Base-by-base conservation (phyloP, 2,113 vertebrate species). In the Saguinus midas region DNA sequence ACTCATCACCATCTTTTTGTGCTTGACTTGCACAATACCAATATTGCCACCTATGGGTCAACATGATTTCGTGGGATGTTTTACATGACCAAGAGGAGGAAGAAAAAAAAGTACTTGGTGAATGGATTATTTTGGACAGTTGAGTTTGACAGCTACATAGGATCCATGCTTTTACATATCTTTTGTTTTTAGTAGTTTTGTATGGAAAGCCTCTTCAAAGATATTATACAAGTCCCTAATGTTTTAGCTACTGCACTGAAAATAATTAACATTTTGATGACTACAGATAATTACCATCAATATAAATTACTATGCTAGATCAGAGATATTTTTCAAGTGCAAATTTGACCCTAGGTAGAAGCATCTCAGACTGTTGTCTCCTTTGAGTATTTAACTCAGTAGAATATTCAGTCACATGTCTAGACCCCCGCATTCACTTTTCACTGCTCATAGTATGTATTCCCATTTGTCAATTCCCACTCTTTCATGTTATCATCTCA, bases 21-120 rank as follows among this genome's bases (percentile, higher is more conserved):
- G 10, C 25, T 87, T 87, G 37, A 58, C 35, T 90, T 90, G 78
- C 92, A 52, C 68, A 82, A 86, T 85, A 91, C 52, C 79, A 94
- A 81, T 94, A 91, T 96, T 82, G 96, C 96, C 97, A 97, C 79
- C 97, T 97, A 97, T 96, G 94, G 97, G 97, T 89, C 82, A 82
- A 90, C 91, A 64, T 55, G 17, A 52, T 89, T 32, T 88, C 55
- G 13, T 79, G 40, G 37, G 68, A 57, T 95, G 29, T 90, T 96
- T 78, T 27, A 79, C 45, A 21, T 92, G 72, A 87, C 45, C 52
- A 61, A 76, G 23, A 68, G 21, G 40, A 92, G 35, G 11, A 70
- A 72, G 13, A 95, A 40, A 52, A 58, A 88, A 66, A 94, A 94
- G 9, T 8, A 0, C 37, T 70, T 76, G 6, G 17, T 73, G 35